Evolutionary conservation across 2,113 vertebrate species (phyloP).

Genomic region (Onychostoma macrolepis): DNA sequence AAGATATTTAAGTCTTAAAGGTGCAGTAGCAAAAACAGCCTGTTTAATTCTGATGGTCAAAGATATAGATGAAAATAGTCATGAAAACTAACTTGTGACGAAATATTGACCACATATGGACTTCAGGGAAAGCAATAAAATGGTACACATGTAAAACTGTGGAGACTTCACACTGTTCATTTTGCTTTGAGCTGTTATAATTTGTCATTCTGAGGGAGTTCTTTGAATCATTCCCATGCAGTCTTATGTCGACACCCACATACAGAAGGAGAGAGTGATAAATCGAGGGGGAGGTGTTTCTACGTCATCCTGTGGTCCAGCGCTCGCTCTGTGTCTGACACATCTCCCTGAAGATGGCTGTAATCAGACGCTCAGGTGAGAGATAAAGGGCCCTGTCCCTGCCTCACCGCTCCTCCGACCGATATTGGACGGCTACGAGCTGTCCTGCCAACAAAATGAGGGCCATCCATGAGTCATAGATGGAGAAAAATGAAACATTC

Average conservation of each 20-base stretch:
- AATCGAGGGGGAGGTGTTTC: conserved; percentile 33
- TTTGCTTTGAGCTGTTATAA: background rate
- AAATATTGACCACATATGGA: background rate
- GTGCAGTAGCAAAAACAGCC: background rate
- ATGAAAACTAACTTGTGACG: background rate
- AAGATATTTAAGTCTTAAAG: background rate
- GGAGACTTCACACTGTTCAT: background rate
- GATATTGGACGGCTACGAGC: conserved; percentile 18
- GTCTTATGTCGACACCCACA: background rate
- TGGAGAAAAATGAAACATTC: conserved; percentile 34
- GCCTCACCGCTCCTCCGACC: conserved; percentile 13
- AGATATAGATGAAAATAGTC: background rate
- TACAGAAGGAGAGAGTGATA: conserved; percentile 30
- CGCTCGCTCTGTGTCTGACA: background rate
- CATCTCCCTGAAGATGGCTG: conserved; percentile 29
- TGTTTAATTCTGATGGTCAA: background rate
- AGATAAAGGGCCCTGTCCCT: conserved; percentile 29
- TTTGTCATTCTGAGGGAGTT: conserved; percentile 12
- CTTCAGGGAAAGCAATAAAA: background rate
- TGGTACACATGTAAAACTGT: background rate
- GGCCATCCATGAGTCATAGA: conserved; percentile 52
- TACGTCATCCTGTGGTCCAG: conserved; percentile 10
- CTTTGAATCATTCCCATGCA: conserved; percentile 24
- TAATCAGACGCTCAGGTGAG: conserved; percentile 27
- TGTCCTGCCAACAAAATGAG: conserved; percentile 23